Evolutionary conservation across 2,113 vertebrate species (phyloP).

Genomic region (Columba livia): DNA sequence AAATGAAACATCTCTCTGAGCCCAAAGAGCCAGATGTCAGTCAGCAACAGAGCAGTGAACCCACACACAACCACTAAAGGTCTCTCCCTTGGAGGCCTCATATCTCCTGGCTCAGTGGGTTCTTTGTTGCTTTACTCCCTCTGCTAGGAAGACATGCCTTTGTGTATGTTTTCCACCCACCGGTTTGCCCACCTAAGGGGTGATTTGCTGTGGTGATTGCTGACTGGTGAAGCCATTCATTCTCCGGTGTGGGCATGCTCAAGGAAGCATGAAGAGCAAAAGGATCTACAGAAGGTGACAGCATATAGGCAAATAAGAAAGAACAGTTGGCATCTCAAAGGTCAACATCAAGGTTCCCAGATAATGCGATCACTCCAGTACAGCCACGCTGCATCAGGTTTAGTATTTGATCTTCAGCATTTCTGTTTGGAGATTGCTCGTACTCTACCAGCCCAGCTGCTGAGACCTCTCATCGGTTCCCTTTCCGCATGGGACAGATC

Average conservation of each 20-base stretch:
- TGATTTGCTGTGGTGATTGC: background rate
- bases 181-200: background rate
- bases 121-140: background rate
- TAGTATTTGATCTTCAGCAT: background rate
- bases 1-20: background rate
- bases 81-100: background rate
- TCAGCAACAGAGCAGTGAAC: background rate
- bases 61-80: background rate
- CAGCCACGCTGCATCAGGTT: background rate
- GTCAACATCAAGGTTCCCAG: background rate
- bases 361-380: background rate
- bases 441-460: background rate
- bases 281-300: background rate
- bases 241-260: background rate
- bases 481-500: background rate
- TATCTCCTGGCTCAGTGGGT: background rate
- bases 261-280: background rate
- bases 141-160: background rate
- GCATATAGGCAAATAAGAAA: background rate
- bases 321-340: background rate
- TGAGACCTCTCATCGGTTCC: background rate
- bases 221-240: background rate
- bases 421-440: background rate
- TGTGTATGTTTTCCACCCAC: background rate
- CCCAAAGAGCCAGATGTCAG: background rate